These are phyloP conservation scores for Artibeus lituratus DNA, from an alignment of 2,797 vertebrate genomes.

Conservation along the genomic window DNA sequence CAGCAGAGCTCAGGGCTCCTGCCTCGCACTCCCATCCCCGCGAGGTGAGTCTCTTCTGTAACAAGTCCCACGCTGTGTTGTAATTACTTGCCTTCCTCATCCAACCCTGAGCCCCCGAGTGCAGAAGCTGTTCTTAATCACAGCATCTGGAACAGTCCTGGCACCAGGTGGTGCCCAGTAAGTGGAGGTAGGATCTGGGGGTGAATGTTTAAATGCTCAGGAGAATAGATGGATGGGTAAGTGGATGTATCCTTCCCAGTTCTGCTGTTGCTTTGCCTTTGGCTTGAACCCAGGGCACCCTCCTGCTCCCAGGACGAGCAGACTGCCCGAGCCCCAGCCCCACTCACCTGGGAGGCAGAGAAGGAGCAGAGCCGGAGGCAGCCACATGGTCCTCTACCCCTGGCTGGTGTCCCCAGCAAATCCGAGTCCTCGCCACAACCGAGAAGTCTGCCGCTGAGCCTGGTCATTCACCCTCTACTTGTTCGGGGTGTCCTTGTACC, in stretches of 20 bases:
- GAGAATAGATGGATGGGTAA: neutral
- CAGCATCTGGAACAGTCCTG: neutral
- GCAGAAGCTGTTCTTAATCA: neutral
- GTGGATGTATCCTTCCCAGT: neutral
- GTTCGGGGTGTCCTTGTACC: neutral
- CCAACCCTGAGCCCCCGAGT: neutral
- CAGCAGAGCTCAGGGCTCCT: neutral
- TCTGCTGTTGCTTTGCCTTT: neutral
- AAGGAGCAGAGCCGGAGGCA: constrained; percentile 14
- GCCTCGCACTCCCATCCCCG: neutral
- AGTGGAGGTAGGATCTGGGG: neutral
- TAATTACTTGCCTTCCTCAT: neutral
- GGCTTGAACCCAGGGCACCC: neutral
- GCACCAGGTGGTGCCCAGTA: neutral
- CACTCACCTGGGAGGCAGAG: constrained; percentile 55
- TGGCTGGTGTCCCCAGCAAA: neutral
- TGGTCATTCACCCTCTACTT: neutral
- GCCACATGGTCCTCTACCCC: constrained; percentile 30
- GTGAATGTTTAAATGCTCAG: neutral
- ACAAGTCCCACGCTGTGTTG: neutral
- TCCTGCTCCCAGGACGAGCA: neutral
- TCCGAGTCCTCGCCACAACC: neutral
- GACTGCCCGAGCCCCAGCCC: neutral
- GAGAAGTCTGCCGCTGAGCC: neutral
- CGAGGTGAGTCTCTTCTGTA: fast-evolving